phyloP scores from a whole-genome alignment of 2,888 invertebrate species.

The Aspidiotus destructor region DNA sequence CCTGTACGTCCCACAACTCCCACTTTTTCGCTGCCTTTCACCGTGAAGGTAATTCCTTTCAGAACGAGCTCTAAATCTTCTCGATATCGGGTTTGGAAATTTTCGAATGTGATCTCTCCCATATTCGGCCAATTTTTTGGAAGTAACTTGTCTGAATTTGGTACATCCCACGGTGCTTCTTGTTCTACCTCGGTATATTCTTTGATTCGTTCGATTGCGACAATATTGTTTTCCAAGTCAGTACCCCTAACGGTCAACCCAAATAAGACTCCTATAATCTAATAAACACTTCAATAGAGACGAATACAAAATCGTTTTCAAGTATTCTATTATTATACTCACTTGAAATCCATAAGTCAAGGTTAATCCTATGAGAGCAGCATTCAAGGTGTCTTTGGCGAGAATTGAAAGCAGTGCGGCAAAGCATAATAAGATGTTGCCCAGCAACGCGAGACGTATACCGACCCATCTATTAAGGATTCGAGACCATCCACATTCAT shows the following conservation, averaged over 20 bases:
- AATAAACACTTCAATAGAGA: not conserved
- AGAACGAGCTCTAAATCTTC: slow-evolving; percentile 78
- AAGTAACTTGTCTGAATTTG: slow-evolving; percentile 38
- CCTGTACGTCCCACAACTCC: slow-evolving; percentile 85
- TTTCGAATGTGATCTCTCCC: slow-evolving; percentile 72
- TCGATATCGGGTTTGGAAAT: slow-evolving; percentile 77
- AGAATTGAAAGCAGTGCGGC: slow-evolving; percentile 87
- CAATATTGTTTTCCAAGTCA: slow-evolving; percentile 94
- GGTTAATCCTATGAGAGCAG: slow-evolving; percentile 79
- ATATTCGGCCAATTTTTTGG: slow-evolving; percentile 61
- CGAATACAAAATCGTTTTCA: too few species aligned
- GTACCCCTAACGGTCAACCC: slow-evolving; percentile 94
- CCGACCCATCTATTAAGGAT: slow-evolving; percentile 69
- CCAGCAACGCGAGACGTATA: slow-evolving; percentile 88
- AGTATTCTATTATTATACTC: slow-evolving; percentile 40
- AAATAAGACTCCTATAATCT: slow-evolving; percentile 90
- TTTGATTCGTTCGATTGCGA: slow-evolving; percentile 92
- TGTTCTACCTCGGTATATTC: slow-evolving; percentile 83
- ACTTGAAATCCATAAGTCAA: slow-evolving; percentile 80
- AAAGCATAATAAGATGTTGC: slow-evolving; percentile 89
- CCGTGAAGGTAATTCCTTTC: slow-evolving; percentile 66
- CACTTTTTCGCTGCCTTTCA: slow-evolving; percentile 71
- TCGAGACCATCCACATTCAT: too few species aligned
- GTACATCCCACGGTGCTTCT: slow-evolving; percentile 38
- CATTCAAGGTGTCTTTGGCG: slow-evolving; percentile 55